These are phyloP conservation scores for Musca domestica DNA, from an alignment of 1,140 invertebrate species.

Conservation along the genomic window DNA sequence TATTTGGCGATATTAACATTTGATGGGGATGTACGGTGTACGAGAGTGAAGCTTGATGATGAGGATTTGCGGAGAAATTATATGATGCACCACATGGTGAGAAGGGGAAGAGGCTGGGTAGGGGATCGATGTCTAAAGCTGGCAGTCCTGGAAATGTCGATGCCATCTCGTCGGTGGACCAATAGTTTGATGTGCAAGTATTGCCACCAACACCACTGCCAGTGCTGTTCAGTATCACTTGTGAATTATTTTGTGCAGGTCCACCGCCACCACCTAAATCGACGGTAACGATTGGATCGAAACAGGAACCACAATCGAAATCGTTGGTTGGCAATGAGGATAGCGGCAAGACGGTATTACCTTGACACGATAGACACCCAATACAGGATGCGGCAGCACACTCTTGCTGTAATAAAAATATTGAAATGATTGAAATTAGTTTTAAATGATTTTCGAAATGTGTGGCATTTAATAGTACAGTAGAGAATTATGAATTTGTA, in stretches of 20 bases:
- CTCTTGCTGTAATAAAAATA: slow-evolving; percentile 44
- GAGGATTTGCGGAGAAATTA: slow-evolving; percentile 58
- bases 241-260: slow-evolving; percentile 25
- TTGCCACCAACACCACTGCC: slow-evolving; percentile 25
- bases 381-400: slow-evolving; percentile 51
- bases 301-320: slow-evolving; percentile 52
- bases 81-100: slow-evolving; percentile 68
- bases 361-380: slow-evolving; percentile 52
- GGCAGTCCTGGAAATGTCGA: slow-evolving; percentile 69
- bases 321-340: slow-evolving; percentile 48
- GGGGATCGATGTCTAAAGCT: slow-evolving; percentile 72
- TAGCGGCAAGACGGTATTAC: slow-evolving; percentile 48
- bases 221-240: slow-evolving; percentile 34
- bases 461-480: too few species aligned
- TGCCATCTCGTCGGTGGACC: slow-evolving; percentile 75
- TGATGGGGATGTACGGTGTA: slow-evolving; percentile 58
- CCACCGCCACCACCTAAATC: slow-evolving; percentile 37
- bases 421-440: too few species aligned
- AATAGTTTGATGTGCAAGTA: slow-evolving; percentile 54
- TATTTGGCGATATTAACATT: slow-evolving; percentile 52
- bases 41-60: slow-evolving; percentile 57
- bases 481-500: too few species aligned
- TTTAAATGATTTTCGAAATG: too few species aligned
- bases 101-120: slow-evolving; percentile 71
- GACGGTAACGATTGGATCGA: slow-evolving; percentile 35